Conservation (phyloP, 2,888 invertebrate species). For the Trachelus troglodyta region DNA sequence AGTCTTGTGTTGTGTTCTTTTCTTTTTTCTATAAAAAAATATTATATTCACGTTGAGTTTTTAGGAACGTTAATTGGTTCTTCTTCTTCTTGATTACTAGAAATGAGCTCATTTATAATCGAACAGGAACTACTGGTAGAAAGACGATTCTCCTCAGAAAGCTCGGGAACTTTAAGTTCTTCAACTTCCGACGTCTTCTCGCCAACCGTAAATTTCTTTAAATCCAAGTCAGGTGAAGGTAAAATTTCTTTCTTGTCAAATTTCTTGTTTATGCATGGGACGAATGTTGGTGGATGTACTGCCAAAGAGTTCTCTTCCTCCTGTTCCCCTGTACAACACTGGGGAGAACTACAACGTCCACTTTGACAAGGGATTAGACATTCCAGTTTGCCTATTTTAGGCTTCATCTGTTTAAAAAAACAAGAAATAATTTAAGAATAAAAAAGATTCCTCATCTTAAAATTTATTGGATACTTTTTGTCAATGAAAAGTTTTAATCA, state of each 20-base stretch:
- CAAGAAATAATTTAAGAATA: constrained; percentile 1
- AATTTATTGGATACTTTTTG: constrained; percentile 1
- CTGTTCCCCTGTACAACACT: constrained; percentile 52
- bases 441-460: neutral
- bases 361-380: constrained; percentile 60
- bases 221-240: constrained; percentile 34
- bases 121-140: neutral
- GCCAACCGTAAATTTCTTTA: constrained; percentile 34
- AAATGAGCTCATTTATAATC: neutral
- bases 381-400: constrained; percentile 43
- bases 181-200: constrained; percentile 15
- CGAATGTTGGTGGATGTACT: neutral
- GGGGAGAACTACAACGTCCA: constrained; percentile 53
- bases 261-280: constrained; percentile 30
- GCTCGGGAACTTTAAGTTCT: neutral
- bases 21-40: neutral
- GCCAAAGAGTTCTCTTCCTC: neutral
- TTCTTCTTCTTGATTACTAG: neutral
- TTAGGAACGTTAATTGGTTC: neutral
- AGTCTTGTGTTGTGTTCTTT: neutral
- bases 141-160: neutral
- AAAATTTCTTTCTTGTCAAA: constrained; percentile 45
- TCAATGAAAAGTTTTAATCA: neutral
- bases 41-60: neutral
- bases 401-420: constrained; percentile 40